Base-by-base conservation (phyloP, 2,797 vertebrate genomes). In the Spea hammondii region DNA sequence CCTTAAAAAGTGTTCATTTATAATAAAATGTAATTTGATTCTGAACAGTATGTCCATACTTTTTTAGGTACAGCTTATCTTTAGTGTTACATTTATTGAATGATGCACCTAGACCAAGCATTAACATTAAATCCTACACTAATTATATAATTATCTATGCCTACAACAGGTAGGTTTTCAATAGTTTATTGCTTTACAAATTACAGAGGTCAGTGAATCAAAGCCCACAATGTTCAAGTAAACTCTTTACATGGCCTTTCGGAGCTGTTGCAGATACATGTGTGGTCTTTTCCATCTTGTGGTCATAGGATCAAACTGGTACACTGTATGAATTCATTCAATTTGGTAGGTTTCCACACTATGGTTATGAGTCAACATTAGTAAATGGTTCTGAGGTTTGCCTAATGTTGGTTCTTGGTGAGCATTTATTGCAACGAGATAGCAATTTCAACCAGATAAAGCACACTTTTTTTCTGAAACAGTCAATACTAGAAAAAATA, bases 211-310 rank as follows among this genome's bases (percentile, higher is more conserved):
- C 54, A 69, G 12, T 14, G 47, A 74, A 77, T 73, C 70, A 81
- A 73, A 77, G 49, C 8, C 11, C 53, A 54, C 66, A 67, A 81
- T 69, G 55, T 81, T 77, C 70, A 69, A 66, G 72, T 76, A 66
- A 55, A 69, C 68, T 44, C 60, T 62, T 67, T 77, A 77, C 69
- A 71, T 44, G 46, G 60, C 45, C 53, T 48, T 73, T 60, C 57
- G 73, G 54, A 64, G 48, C 74, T 77, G 45, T 70, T 73, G 73
- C 45, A 70, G 49, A 77, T 72, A 64, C 80, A 65, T 78, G 80
- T 82, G 80, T 82, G 80, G 75, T 74, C 75, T 77, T 82, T 82
- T 78, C 80, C 75, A 77, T 77, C 66, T 74, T 82, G 80, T 70
- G 75, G 80, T 74, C 8, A 17, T 45, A 70, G 57, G 75, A 74